Conservation (phyloP, 2,113 vertebrate species). For the Panurus biarmicus region DNA sequence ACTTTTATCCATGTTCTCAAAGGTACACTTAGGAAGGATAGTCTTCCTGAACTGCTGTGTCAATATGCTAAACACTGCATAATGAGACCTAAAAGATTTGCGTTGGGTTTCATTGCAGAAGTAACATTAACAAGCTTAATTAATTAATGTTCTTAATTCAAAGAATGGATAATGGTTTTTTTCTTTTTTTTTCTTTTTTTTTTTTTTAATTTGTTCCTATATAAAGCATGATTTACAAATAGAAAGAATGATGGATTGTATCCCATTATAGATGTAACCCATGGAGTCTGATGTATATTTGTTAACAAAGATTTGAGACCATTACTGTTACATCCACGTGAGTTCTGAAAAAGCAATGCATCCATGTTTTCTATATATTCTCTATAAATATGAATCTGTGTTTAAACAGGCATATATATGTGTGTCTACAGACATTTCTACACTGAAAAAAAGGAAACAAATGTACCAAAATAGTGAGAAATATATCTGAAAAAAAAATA, state of each 20-base stretch:
- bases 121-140: no score
- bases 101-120: background rate
- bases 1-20: background rate
- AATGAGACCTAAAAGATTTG: background rate
- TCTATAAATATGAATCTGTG: background rate
- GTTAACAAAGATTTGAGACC: background rate
- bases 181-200: no score
- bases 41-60: background rate
- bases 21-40: background rate
- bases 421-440: background rate
- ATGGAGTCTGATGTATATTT: background rate
- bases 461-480: background rate
- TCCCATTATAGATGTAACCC: background rate
- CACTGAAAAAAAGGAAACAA: background rate
- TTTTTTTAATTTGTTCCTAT: background rate
- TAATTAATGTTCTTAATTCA: background rate
- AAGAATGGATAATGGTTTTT: no score
- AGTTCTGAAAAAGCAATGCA: background rate
- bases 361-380: background rate
- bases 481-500: background rate
- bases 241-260: background rate
- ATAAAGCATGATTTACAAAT: background rate
- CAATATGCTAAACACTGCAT: accelerated
- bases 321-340: background rate
- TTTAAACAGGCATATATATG: background rate